Evolutionary conservation across 2,797 vertebrate species (phyloP), one percentile per base, ranked within the genome.

Genomic region (Acipenser oxyrinchus): DNA sequence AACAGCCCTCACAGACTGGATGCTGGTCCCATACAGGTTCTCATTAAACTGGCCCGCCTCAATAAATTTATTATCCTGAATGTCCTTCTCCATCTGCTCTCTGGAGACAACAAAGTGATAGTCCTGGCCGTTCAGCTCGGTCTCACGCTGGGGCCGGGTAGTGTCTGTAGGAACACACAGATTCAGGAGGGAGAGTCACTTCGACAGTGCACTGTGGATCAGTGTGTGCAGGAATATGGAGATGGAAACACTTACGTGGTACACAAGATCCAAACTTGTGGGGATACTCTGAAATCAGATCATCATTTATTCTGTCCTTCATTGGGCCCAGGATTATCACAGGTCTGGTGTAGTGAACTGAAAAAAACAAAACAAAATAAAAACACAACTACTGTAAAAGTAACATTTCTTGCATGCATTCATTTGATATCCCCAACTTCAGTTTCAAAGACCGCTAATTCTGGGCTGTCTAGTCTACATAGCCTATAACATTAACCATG

Each of bases 251-350:
- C 96, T 96, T 82, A 99, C 97, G 97, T 68, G 97, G 97, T 76
- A 99, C 97, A 6, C 97, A 99, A 73, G 97, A 99, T 74, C 97
- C 97, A 82, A 99, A 99, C 83, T 99, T 99, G 84, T 99, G 95
- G 1, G 97, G 93, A 61, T 99, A 99, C 83, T 99, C 97, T 0
- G 97, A 99, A 83, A 99, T 99, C 82, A 99, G 93, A 86, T 99
- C 97, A 6, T 99, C 97, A 0, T 99, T 99, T 81, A 99, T 63
- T 72, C 97, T 79, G 88, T 99, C 97, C 84, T 99, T 99, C 79
- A 96, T 95, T 0, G 97, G 95, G 69, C 97, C 97, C 88, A 99
- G 77, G 73, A 99, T 94, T 82, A 99, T 99, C 81, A 99, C 95
- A 1, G 97, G 97, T 83, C 97, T 88, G 15, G 97, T 92, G 66